Evolutionary conservation across 35 echinoderm and acorn worm species (phyloP), one percentile per base, ranked within the genome.

Genomic region (Amphiura filiformis): DNA sequence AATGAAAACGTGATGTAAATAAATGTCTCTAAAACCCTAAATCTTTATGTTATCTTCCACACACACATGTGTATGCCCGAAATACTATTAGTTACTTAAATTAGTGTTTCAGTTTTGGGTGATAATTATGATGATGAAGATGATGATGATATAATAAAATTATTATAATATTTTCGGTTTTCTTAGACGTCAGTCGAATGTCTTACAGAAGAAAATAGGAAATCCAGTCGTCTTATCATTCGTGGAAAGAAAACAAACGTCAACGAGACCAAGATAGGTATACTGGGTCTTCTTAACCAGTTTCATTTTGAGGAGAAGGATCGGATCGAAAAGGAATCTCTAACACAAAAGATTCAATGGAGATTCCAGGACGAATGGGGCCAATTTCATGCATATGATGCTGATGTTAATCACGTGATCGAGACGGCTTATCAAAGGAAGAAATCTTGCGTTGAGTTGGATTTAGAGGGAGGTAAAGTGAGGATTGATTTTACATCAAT

Each of bases 391-490:
- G 52, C 56, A 34, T 85, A 75, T 36, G 52, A 85, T 26, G 83
- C 26, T 7, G 83, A 85, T 15, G 34, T 85, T 39, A 85, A 85
- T 37, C 32, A 13, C 33, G 13, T 85, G 13, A 56, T 85, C 35
- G 83, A 85, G 56, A 32, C 56, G 0, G 83, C 83, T 1, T 70
- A 85, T 37, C 49, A 70, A 64, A 64, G 32, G 35, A 85, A 70
- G 64, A 56, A 38, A 52, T 15, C 2, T 23, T 32, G 0, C 0
- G 57, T 84, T 39, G 17, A 33, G 13, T 15, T 85, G 31, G 83
- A 85, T 35, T 22, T 85, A 4, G 32, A 65, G 64, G 56, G 65
- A 12, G 83, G 56, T 20, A 22, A 0, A 0, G 41, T 47, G 20
- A 36, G 22, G 39, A 83, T 83, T 34, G 81, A 83, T 31, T 83